Base-by-base conservation (phyloP, 2,113 vertebrate genomes). In the Clarias gariepinus region DNA sequence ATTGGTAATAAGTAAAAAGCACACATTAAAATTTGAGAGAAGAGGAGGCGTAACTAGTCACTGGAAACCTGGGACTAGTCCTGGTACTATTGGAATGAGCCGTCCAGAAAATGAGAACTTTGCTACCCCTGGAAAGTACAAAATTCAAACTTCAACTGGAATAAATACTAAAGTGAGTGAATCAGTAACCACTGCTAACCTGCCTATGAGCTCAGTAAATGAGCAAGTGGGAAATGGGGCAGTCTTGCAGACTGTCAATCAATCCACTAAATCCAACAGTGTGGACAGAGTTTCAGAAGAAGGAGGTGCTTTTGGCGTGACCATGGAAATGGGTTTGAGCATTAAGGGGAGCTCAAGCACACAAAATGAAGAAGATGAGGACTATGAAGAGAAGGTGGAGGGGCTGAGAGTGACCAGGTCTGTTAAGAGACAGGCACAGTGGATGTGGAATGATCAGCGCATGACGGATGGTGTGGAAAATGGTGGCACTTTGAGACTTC, bases 391-490 rank as follows among this genome's bases (percentile, higher is more conserved):
- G 1, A 55, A 41, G 6, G 7, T 47, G 47, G 47, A 47, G 47
- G 7, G 47, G 47, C 47, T 47, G 47, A 47, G 47, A 47, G 47
- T 47, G 47, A 47, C 47, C 47, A 47, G 47, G 30, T 85, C 85
- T 4, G 25, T 87, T 19, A 91, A 89, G 25, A 30, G 16, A 1
- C 85, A 33, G 47, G 61, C 79, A 36, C 89, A 85, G 52, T 95
- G 95, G 95, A 94, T 79, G 63, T 66, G 84, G 87, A 91, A 93
- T 2, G 88, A 81, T 0, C 90, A 47, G 82, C 83, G 4, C 0
- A 52, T 93, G 21, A 85, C 55, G 57, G 85, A 21, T 19, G 88
- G 73, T 63, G 55, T 84, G 28, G 88, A 81, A 73, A 87, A 82
- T 8, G 57, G 60, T 47, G 83, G 90, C 19, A 73, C 16, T 3